Evolutionary conservation across 2,888 invertebrate species (phyloP), one percentile per base, ranked within the genome.

Genomic region (Celastrina argiolus): DNA sequence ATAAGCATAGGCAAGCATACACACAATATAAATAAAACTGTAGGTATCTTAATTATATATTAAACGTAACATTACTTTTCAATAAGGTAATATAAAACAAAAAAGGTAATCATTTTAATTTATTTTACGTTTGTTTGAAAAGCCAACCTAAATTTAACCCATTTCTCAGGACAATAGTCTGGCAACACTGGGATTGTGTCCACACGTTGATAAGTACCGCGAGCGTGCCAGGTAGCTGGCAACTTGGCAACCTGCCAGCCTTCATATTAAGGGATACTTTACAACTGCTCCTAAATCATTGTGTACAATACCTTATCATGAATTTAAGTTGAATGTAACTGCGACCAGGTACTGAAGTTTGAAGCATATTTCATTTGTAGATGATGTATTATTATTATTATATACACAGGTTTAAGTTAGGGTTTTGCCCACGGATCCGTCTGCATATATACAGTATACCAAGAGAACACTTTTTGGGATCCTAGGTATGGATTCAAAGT

Each of bases 191-290:
- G 70, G 65, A 69, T 71, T 66, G 68, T 70, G 65, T 69, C 67
- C 70, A 68, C 72, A 71, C 72, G 74, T 74, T 75, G 74, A 74
- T 74, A 75, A 74, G 74, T 51, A 51, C 69, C 67, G 61, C 41
- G 63, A 65, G 64, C 41, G 41, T 36, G 22, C 31, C 72, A 74
- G 74, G 74, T 74, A 74, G 71, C 68, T 73, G 74, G 74, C 74
- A 51, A 51, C 22, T 68, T 66, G 63, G 59, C 34, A 42, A 12
- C 28, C 58, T 66, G 73, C 75, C 75, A 74, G 71, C 65, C 70
- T 66, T 71, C 70, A 73, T 74, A 74, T 74, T 74, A 75, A 70
- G 73, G 74, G 74, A 71, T 72, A 74, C 71, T 73, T 71, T 72
- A 72, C 69, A 67, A 72, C 71, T 67, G 67, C 68, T 68, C 65